phyloP scores from a whole-genome alignment of 2,888 invertebrate genomes.

The Sesia apiformis region DNA sequence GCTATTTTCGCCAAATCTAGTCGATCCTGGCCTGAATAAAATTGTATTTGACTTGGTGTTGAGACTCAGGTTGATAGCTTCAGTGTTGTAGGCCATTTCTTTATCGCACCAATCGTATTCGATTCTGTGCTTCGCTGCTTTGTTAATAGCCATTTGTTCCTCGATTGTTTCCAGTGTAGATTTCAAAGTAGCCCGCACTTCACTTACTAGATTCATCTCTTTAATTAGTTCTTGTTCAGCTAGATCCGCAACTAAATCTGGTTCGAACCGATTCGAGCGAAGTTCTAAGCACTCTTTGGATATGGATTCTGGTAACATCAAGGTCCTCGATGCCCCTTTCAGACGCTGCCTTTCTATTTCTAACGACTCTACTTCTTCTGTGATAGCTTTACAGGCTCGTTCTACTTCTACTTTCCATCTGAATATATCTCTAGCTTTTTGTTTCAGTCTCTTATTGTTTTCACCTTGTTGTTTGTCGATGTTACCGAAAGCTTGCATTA shows the following conservation, averaged over 20 bases:
- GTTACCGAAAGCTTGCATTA: conserved; percentile 77
- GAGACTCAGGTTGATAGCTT: conserved; percentile 79
- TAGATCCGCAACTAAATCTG: conserved; percentile 83
- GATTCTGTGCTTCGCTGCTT: conserved; percentile 85
- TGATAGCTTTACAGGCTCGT: conserved; percentile 78
- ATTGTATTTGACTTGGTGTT: conserved; percentile 80
- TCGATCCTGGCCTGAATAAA: conserved; percentile 86
- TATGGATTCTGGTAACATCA: conserved; percentile 83
- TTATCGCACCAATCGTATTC: conserved; percentile 97
- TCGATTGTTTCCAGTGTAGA: conserved; percentile 79
- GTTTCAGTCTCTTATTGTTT: conserved; percentile 77
- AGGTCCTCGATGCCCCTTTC: conserved; percentile 78
- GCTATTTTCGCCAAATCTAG: conserved; percentile 84
- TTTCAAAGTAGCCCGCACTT: conserved; percentile 77
- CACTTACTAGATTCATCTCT: conserved; percentile 81
- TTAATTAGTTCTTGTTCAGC: conserved; percentile 86
- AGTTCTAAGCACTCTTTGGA: conserved; percentile 83
- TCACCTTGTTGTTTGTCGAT: conserved; percentile 81
- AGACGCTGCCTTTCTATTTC: conserved; percentile 80
- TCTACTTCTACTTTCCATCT: conserved; percentile 86
- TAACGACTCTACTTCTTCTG: conserved; percentile 80
- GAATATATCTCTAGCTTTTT: conserved; percentile 79
- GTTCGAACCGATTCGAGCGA: conserved; percentile 79
- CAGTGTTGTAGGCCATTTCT: conserved; percentile 84
- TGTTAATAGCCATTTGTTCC: conserved; percentile 81